A percentile compares a stretch with the other conserved stretches of the same genome.
Conservation (phyloP, 1,140 invertebrate genomes). For the Temnothorax longispinosus region DNA sequence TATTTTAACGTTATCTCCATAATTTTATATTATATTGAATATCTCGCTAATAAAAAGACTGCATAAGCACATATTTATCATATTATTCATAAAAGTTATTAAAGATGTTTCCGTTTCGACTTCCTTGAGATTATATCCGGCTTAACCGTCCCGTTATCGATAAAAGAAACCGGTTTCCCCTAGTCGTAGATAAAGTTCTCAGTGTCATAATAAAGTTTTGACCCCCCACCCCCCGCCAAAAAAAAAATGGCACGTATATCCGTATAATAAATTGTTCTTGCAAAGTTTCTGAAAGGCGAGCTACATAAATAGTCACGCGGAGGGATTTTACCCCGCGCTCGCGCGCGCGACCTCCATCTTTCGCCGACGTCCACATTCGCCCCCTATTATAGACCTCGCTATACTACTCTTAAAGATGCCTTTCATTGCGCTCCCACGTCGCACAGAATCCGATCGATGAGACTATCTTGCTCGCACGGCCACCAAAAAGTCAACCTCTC, state of each 20-base stretch:
- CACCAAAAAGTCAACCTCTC: slow-evolving; percentile 23
- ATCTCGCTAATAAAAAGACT: not conserved
- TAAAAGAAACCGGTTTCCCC: slow-evolving; percentile 70
- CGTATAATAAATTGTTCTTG: slow-evolving; percentile 84
- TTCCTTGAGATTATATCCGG: not conserved
- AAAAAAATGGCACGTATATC: slow-evolving; percentile 82
- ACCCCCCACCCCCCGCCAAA: slow-evolving; percentile 73
- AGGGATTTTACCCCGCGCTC: slow-evolving; percentile 46
- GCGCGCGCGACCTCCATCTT: slow-evolving; percentile 18
- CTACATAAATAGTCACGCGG: slow-evolving; percentile 80
- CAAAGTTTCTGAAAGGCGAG: slow-evolving; percentile 81
- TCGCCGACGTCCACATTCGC: slow-evolving; percentile 49
- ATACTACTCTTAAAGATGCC: slow-evolving; percentile 75
- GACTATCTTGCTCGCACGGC: slow-evolving; percentile 59
- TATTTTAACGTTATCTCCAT: not conserved
- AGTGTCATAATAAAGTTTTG: slow-evolving; percentile 83
- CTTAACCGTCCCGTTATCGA: slow-evolving; percentile 72
- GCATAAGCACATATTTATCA: not conserved
- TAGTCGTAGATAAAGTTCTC: slow-evolving; percentile 79
- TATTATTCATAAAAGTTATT: slow-evolving; percentile 11
- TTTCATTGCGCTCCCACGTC: slow-evolving; percentile 72
- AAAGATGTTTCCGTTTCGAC: not conserved
- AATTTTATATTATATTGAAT: not conserved
- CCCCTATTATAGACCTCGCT: slow-evolving; percentile 58
- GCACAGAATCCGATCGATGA: slow-evolving; percentile 75